Evolutionary conservation across 1,140 invertebrate genomes (phyloP), one percentile per base, ranked within the genome.

Genomic region (Charaxes varanes): DNA sequence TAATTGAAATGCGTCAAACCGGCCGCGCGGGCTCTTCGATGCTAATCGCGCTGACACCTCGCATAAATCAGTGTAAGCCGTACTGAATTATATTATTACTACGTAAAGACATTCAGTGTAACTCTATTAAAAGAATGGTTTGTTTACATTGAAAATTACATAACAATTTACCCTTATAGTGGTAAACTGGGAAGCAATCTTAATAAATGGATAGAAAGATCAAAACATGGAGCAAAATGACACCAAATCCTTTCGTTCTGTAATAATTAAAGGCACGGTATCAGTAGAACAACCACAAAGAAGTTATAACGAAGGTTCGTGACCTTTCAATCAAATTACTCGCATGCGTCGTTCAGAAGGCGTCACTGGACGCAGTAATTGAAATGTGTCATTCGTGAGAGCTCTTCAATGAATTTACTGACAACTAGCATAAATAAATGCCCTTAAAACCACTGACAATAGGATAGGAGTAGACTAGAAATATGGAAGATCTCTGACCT

Each of bases 1-100:
- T 66, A 66, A 66, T 66, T 66, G 59, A 66, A 66, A 66, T 60
- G 56, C 59, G 62, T 52, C 60, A 60, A 60, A 50, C 51, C 59
- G 52, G 49, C 53, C 55, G 51, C 52, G 53, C 47, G 37, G 57
- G 54, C 56, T 62, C 60, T 57, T 58, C 45, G 48, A 61, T 66
- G 62, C 55, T 63, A 63, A 66, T 66, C 59, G 48, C 56, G 53
- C 58, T 60, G 62, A 60, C 59, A 62, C 57, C 52, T 58, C 51
- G 53, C 56, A 62, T 66, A 62, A 62, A 66, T 66, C 60, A 62
- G 53, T 53, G 53, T 14, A 14, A 18, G 15, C 2, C 11, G n/a
- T 4, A 17, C 15, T 8, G 6, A 31, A 4, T 8, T 14, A 10
- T 31, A 8, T 31, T 31, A 31, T 16, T 12, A 16, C 27, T 30